Percentiles rank a stretch among this genome's conserved stretches.
Evolutionary conservation across 2,797 vertebrate species (phyloP).

Genomic region (Scleropages formosus): DNA sequence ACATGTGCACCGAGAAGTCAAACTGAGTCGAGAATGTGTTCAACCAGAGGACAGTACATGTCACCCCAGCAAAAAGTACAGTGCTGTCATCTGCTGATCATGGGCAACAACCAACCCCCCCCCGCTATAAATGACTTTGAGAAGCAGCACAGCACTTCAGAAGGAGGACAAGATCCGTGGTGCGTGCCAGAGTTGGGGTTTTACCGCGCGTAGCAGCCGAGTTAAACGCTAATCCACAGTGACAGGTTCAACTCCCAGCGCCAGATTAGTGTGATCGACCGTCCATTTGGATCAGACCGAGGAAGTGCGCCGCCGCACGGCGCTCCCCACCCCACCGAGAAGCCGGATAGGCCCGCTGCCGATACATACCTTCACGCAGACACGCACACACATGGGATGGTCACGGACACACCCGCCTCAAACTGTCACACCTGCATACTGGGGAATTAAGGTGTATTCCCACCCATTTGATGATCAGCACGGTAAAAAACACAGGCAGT

Average conservation of each 20-base stretch:
- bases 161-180: neutral
- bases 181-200: neutral
- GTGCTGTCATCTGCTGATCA: neutral
- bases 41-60: too few species aligned
- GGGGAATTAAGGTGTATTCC: too few species aligned
- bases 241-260: slow-evolving; percentile 57
- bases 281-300: slow-evolving; percentile 56
- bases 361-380: slow-evolving; percentile 30
- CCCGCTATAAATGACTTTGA: neutral
- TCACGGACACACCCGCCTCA: neutral
- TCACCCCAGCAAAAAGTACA: neutral
- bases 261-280: slow-evolving; percentile 59
- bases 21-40: neutral
- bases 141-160: slow-evolving; percentile 19
- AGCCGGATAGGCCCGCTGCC: slow-evolving; percentile 19
- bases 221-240: slow-evolving; percentile 57
- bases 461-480: too few species aligned
- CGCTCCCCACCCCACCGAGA: slow-evolving; percentile 17
- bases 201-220: slow-evolving; percentile 37
- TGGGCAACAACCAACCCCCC: neutral
- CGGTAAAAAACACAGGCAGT: neutral
- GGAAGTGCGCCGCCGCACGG: slow-evolving; percentile 11
- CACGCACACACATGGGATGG: slow-evolving; percentile 34
- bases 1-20: too few species aligned
- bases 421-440: too few species aligned